Evolutionary conservation across 1,140 invertebrate genomes (phyloP).

Genomic region (Achatina immaculata): DNA sequence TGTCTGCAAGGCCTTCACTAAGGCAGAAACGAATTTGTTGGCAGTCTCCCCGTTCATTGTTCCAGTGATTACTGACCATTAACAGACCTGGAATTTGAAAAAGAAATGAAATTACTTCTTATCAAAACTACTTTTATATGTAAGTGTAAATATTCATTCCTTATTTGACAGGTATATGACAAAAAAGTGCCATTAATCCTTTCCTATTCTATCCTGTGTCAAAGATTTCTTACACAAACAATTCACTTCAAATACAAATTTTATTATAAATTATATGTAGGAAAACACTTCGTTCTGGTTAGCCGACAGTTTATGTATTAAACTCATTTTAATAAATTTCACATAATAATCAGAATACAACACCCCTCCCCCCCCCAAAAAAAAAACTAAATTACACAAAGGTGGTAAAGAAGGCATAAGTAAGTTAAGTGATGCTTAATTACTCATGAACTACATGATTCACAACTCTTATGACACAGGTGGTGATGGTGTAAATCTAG

Average conservation of each 20-base stretch:
- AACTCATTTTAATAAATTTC: no score
- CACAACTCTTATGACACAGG: no score
- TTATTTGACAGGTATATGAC: background rate
- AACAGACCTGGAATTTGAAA: background rate
- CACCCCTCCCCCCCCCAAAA: no score
- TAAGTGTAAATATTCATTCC: background rate
- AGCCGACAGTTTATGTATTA: no score
- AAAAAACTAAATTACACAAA: no score
- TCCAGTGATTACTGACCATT: background rate
- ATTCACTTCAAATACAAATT: background rate
- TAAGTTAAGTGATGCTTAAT: no score
- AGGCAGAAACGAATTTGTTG: slow-evolving; percentile 43
- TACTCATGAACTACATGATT: no score
- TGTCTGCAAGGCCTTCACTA: slow-evolving; percentile 47
- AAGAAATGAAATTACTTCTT: background rate
- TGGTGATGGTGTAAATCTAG: no score
- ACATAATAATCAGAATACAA: no score
- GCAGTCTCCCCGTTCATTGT: slow-evolving; percentile 45
- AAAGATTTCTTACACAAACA: background rate
- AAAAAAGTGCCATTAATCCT: background rate
- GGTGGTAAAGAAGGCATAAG: no score
- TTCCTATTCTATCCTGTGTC: background rate
- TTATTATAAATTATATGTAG: no score
- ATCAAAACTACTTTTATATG: background rate
- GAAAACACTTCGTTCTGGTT: no score